phyloP scores from a whole-genome alignment of 2,113 vertebrate species.

The Crotalus horridus region DNA sequence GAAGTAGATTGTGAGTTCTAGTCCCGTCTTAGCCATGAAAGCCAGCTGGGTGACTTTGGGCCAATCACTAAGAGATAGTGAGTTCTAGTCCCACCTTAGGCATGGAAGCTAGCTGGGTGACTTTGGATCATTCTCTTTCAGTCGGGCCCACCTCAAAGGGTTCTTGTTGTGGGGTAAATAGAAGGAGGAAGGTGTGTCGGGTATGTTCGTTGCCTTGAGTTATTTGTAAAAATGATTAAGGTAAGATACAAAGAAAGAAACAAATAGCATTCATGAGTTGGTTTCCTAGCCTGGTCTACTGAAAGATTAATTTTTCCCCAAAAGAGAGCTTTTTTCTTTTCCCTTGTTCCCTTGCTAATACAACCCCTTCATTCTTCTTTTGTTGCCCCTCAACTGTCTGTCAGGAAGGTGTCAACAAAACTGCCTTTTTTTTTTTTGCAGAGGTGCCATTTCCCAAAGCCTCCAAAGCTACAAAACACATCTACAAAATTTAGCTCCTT shows the following conservation, averaged over 20 bases:
- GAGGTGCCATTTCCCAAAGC: not conserved
- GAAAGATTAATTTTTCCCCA: not conserved
- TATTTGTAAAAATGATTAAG: not conserved
- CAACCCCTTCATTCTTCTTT: not conserved
- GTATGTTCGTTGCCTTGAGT: too few species aligned
- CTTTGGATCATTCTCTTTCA: too few species aligned
- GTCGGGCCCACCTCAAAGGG: too few species aligned
- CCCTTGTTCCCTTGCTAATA: not conserved
- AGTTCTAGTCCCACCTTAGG: too few species aligned
- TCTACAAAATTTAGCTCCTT: not conserved
- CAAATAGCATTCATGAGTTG: not conserved
- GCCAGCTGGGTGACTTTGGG: too few species aligned
- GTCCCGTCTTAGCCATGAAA: too few species aligned
- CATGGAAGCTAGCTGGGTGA: too few species aligned
- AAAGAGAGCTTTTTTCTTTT: too few species aligned
- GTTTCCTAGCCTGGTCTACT: not conserved
- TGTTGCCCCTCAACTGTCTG: not conserved
- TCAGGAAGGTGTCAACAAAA: not conserved
- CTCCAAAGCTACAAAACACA: not conserved
- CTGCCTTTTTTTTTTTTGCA: not conserved
- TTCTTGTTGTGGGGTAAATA: not conserved
- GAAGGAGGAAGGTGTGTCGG: too few species aligned
- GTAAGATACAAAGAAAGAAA: not conserved
- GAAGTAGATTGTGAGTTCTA: not conserved
- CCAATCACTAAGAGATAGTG: too few species aligned